Evolutionary conservation across 2,888 invertebrate genomes (phyloP), one percentile per base, ranked within the genome.

Genomic region (Platycheirus albimanus): DNA sequence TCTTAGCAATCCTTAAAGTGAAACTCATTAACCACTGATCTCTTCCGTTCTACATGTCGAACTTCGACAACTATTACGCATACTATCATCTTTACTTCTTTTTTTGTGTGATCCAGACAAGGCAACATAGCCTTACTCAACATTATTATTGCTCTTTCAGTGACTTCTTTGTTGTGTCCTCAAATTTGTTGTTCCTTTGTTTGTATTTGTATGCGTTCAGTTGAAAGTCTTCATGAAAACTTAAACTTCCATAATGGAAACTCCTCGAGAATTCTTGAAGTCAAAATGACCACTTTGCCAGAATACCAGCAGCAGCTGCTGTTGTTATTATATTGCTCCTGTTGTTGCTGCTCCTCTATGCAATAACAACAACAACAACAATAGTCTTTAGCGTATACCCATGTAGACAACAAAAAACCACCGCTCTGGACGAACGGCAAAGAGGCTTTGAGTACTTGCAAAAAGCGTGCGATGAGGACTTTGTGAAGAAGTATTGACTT

Each of bases 21-120:
- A 83, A 83, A 78, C 78, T 78, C 83, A 83, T 83, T 83, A 83
- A 78, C 83, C 67, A 63, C 77, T 83, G 83, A 83, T 83, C 83
- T 78, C 78, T 83, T 83, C 83, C 83, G 83, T 72, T 78, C 83
- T 72, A 67, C 78, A 83, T 83, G 72, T 78, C 72, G 72, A 54
- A 76, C 75, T 64, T 70, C 67, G 67, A 63, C 67, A 63, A 61
- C 54, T 11, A 28, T 11, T 15, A 45, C 61, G n/a, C 30, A 61
- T 45, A 61, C 61, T 8, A 61, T 61, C 61, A 66, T 64, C 72
- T 49, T 66, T n/a, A 15, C n/a, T 79, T 20, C 49, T 51, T 41
- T 30, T 19, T 61, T 30, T 63, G n/a, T n/a, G n/a, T n/a, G n/a
- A n/a, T n/a, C n/a, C n/a, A n/a, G n/a, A n/a, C 38, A 36, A 17